Percentiles rank a stretch among this genome's conserved stretches.
These are phyloP conservation scores for Sinopyrophorus schimmeli DNA, from an alignment of 2,888 invertebrate species.

Conservation along the genomic window DNA sequence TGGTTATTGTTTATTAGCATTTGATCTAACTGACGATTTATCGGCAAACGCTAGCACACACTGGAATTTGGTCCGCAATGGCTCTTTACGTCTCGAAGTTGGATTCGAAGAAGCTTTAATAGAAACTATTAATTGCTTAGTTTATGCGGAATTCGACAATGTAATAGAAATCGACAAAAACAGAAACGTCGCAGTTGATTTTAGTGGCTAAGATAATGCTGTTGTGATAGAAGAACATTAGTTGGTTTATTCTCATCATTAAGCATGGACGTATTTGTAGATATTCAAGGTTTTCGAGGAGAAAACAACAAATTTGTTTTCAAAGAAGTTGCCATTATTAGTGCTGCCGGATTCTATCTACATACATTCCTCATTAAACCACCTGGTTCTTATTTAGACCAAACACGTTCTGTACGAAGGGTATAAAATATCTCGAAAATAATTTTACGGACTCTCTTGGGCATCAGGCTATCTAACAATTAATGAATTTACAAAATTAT, in stretches of 20 bases:
- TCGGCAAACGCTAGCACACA: not conserved
- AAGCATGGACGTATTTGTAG: constrained; percentile 1
- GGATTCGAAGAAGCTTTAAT: too few relatives aligned
- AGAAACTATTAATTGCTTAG: too few relatives aligned
- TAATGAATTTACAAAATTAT: too few relatives aligned
- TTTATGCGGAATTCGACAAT: too few relatives aligned
- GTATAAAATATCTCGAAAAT: too few relatives aligned
- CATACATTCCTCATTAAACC: not conserved
- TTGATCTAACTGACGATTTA: not conserved
- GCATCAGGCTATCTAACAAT: too few relatives aligned
- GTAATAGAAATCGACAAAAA: too few relatives aligned
- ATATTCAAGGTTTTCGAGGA: not conserved
- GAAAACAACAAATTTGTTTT: not conserved
- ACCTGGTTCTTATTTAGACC: not conserved
- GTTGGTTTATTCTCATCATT: too few relatives aligned
- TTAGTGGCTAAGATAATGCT: not conserved
- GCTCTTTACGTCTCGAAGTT: not conserved
- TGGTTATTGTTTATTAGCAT: not conserved
- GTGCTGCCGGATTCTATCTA: not conserved
- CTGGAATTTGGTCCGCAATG: too few relatives aligned
- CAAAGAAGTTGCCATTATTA: not conserved
- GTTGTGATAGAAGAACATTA: too few relatives aligned
- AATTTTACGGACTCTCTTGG: too few relatives aligned
- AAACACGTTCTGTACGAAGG: too few relatives aligned
- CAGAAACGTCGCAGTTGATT: not conserved